A percentile compares a stretch with the other conserved stretches of the same genome.
phyloP scores from a whole-genome alignment of 2,797 vertebrate species.

The Tangara arthus region DNA sequence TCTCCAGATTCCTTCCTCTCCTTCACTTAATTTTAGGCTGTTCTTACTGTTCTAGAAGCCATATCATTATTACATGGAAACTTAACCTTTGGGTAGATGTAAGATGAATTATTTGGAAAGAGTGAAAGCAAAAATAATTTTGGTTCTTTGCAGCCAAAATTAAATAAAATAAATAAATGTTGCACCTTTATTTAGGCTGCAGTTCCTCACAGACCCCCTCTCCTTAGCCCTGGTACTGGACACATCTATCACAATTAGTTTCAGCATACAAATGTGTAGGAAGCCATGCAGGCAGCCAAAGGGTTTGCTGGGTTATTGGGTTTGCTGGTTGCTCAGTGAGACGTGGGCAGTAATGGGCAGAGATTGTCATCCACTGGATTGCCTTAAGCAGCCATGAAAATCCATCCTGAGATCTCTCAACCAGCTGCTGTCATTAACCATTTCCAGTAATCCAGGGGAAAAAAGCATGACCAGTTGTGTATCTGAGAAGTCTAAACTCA shows the following conservation, averaged over 20 bases:
- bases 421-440: not conserved
- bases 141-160: not conserved
- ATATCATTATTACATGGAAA: not conserved
- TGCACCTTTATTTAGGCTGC: not conserved
- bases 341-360: not conserved
- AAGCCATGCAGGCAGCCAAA: not conserved
- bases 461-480: not conserved
- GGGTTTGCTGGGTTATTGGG: not conserved
- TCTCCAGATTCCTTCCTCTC: not conserved
- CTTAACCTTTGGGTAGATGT: not conserved
- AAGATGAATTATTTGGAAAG: not conserved
- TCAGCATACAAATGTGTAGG: not conserved
- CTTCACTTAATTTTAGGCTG: not conserved
- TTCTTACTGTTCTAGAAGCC: not conserved
- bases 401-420: not conserved
- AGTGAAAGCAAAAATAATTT: not conserved
- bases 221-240: not conserved
- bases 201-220: not conserved
- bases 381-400: not conserved
- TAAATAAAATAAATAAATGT: too few species aligned
- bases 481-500: not conserved
- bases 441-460: not conserved
- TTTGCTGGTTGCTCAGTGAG: not conserved
- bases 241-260: not conserved
- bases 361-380: not conserved